Evolutionary conservation across 2,797 vertebrate species (phyloP).

Genomic region (Peromyscus eremicus): DNA sequence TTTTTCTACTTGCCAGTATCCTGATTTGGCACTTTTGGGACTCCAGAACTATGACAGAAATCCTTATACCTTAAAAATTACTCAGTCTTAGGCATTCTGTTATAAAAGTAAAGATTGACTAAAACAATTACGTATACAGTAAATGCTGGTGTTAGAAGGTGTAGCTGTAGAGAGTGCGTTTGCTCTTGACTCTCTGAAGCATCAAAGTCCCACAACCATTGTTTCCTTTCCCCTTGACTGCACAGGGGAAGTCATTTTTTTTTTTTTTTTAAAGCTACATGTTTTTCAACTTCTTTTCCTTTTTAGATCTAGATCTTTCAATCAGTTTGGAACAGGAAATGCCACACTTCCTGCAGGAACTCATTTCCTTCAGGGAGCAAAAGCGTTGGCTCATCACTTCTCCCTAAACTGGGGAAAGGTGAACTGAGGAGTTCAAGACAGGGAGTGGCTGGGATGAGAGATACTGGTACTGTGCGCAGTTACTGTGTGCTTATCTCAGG

Average conservation of each 20-base stretch:
- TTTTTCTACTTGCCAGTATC: background rate
- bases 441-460: background rate
- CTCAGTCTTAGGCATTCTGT: background rate
- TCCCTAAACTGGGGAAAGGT: background rate
- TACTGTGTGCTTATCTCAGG: background rate
- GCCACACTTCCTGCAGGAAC: background rate
- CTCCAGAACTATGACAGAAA: background rate
- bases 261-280: background rate
- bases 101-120: background rate
- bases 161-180: fast-evolving
- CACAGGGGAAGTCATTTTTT: background rate
- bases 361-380: background rate
- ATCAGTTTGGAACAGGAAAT: constrained; percentile 55
- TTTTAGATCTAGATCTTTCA: constrained; percentile 14
- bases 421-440: background rate
- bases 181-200: no score
- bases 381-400: constrained; percentile 10
- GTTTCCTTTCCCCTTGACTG: background rate
- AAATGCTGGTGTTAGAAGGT: background rate
- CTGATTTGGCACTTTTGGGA: background rate
- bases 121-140: background rate
- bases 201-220: no score
- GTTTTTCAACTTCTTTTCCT: background rate
- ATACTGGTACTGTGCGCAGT: background rate
- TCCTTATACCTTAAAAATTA: background rate